A percentile compares a stretch with the other conserved stretches of the same genome.
Evolutionary conservation across 2,113 vertebrate species (phyloP).

Genomic region (Chlamydotis undulata): DNA sequence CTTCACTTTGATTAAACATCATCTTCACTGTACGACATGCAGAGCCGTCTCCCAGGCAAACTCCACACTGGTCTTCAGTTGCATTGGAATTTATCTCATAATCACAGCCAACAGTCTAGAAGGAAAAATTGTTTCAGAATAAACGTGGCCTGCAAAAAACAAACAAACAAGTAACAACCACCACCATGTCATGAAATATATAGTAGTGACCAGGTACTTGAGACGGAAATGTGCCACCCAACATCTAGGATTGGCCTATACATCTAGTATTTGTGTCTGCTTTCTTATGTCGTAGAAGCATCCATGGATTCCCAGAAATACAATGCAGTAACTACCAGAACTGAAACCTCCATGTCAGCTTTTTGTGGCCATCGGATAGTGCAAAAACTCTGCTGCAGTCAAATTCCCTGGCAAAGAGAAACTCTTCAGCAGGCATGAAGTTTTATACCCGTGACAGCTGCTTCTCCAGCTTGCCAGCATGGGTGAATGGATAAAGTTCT

Average conservation of each 20-base stretch:
- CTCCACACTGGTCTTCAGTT: slow-evolving; percentile 91
- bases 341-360: background rate
- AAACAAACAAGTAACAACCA: background rate
- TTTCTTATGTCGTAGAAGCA: background rate
- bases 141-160: background rate
- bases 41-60: slow-evolving; percentile 91
- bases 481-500: background rate
- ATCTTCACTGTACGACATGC: slow-evolving; percentile 88
- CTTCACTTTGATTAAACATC: slow-evolving; percentile 86
- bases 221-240: background rate
- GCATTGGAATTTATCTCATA: slow-evolving; percentile 93
- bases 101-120: slow-evolving; percentile 92
- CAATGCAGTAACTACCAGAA: background rate
- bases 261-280: background rate
- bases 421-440: background rate
- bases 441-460: background rate
- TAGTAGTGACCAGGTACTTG: background rate
- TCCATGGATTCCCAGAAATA: background rate
- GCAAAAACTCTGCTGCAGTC: background rate
- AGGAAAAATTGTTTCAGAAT: slow-evolving; percentile 8
- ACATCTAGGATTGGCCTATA: background rate
- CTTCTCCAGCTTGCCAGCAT: background rate
- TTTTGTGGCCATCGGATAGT: background rate
- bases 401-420: background rate
- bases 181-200: background rate